Conservation (phyloP, 2,888 invertebrate species). For the Cosmopolites sordidus region DNA sequence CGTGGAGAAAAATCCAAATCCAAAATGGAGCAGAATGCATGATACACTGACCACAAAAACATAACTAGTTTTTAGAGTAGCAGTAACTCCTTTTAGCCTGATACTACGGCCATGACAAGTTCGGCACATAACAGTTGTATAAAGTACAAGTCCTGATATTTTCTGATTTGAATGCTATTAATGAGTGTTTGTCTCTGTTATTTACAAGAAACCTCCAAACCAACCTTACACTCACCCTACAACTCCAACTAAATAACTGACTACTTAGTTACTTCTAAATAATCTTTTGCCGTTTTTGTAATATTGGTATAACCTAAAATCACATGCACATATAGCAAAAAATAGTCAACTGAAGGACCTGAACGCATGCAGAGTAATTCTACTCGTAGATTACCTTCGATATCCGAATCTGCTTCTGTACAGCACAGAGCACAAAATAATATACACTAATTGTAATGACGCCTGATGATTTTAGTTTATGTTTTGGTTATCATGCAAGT, state of each 20-base stretch:
- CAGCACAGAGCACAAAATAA: constrained; percentile 35
- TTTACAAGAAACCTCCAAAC: constrained; percentile 14
- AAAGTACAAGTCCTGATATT: too few relatives aligned
- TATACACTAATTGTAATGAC: constrained; percentile 32
- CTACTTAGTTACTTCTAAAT: constrained; percentile 18
- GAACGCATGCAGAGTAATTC: constrained; percentile 12
- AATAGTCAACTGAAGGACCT: not conserved
- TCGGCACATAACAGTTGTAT: too few relatives aligned
- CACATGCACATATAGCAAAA: constrained; percentile 16
- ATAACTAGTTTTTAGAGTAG: too few relatives aligned
- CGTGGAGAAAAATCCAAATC: too few relatives aligned
- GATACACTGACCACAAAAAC: too few relatives aligned
- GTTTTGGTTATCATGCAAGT: constrained; percentile 11
- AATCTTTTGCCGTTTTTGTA: constrained; percentile 16
- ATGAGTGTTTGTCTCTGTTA: too few relatives aligned
- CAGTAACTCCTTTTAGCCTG: too few relatives aligned
- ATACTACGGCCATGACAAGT: too few relatives aligned
- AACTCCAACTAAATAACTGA: constrained; percentile 3
- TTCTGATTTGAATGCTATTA: too few relatives aligned
- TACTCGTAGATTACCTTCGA: constrained; percentile 46
- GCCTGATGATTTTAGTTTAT: too few relatives aligned
- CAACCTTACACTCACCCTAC: constrained; percentile 12
- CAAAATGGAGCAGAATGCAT: too few relatives aligned
- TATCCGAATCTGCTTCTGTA: constrained; percentile 49
- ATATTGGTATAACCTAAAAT: constrained; percentile 18